Evolutionary conservation across 1,140 invertebrate species (phyloP).

Genomic region (Eupeodes corollae): DNA sequence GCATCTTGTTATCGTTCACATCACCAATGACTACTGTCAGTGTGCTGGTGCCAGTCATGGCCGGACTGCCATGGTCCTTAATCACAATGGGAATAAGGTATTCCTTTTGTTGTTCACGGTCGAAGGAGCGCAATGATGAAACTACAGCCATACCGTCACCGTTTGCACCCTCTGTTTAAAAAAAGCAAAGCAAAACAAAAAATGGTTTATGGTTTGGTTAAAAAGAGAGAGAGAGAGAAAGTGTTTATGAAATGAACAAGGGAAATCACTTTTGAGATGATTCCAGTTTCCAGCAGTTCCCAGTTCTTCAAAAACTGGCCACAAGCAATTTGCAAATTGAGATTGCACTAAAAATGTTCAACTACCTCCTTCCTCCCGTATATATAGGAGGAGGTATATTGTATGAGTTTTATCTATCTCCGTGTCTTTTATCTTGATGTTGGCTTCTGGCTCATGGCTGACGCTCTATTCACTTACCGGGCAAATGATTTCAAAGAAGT

Average conservation of each 20-base stretch:
- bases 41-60: constrained; percentile 89
- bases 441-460: too few species aligned
- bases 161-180: constrained; percentile 71
- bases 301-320: too few species aligned
- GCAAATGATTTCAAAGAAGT: too few species aligned
- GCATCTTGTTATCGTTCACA: constrained; percentile 95
- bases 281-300: too few species aligned
- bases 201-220: background rate
- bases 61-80: constrained; percentile 76
- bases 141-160: constrained; percentile 92
- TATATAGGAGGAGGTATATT: too few species aligned
- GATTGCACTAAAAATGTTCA: too few species aligned
- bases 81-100: constrained; percentile 90
- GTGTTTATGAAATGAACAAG: background rate
- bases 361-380: too few species aligned
- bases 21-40: constrained; percentile 92
- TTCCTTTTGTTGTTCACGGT: constrained; percentile 90
- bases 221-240: background rate
- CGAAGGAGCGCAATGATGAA: constrained; percentile 79
- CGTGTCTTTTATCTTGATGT: too few species aligned
- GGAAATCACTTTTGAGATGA: background rate
- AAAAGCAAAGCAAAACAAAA: background rate
- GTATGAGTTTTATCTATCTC: too few species aligned
- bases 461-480: too few species aligned
- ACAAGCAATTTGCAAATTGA: too few species aligned